Base-by-base conservation (phyloP, 1,140 invertebrate species). In the Calliphora vicina region DNA sequence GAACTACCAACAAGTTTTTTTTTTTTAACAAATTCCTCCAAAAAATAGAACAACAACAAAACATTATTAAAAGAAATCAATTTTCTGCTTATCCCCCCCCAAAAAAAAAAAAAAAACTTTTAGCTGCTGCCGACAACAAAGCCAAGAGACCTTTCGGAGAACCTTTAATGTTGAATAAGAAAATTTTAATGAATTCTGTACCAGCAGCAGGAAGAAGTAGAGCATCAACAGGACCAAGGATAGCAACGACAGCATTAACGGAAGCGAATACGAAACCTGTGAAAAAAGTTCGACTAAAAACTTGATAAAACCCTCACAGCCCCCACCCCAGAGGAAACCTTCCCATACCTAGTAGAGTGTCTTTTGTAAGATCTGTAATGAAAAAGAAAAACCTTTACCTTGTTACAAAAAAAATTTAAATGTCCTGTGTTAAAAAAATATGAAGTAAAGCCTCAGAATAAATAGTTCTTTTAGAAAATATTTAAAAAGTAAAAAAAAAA, bases 161-260 rank as follows among this genome's bases (percentile, higher is more conserved):
- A 67, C 88, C 88, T 5, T 76, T 89, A 74, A 89, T 89, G 86
- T 83, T 89, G 76, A 85, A 86, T 45, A 87, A 86, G 84, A 86
- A 83, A 72, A 85, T 85, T 42, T 76, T 85, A 25, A 71, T 61
- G 13, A 82, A 81, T 42, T 81, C 25, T 29, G 9, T 13, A 0
- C 9, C 20, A 80, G 3, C 45, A 20, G 8, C 50, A 3, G 35
- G 27, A 6, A 9, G 72, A 72, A 43, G 35, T 27, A 1, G 35
- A n/a, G 15, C 26, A 88, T 87, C 84, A 85, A 74, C 67, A 26
- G 82, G 43, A 57, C 8, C 80, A 20, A 81, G 20, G 20, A 50
- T 45, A 29, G 25, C 45, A 61, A 67, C 80, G 61, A 82, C 80
- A 29, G 6, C 57, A 12, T 57, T 26, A 25, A 23, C 29, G 15